These are phyloP conservation scores for Columba guinea DNA, from an alignment of 2,797 vertebrate species.

Conservation along the genomic window DNA sequence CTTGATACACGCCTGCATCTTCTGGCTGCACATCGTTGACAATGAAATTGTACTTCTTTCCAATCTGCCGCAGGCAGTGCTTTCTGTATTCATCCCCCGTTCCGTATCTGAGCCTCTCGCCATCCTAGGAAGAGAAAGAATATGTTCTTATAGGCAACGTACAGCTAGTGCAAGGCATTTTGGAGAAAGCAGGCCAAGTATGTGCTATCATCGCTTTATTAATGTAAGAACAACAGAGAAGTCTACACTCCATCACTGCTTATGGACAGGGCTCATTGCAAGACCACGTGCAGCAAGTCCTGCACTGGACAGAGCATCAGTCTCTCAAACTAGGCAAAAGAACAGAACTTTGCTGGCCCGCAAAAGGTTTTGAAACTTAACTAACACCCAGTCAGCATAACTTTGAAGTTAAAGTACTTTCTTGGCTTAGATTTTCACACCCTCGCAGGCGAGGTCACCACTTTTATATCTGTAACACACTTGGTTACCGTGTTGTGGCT, in stretches of 20 bases:
- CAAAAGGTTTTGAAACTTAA: not conserved
- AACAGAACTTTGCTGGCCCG: not conserved
- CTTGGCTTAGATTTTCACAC: not conserved
- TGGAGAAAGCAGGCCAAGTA: not conserved
- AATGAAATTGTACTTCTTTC: conserved; percentile 81
- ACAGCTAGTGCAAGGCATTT: not conserved
- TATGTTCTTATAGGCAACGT: not conserved
- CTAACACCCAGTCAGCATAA: not conserved
- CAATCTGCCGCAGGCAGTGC: conserved; percentile 80
- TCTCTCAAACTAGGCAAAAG: not conserved
- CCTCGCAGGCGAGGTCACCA: not conserved
- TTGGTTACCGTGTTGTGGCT: not conserved
- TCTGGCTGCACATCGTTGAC: conserved; percentile 74
- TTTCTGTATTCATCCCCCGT: conserved; percentile 72
- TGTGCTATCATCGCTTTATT: not conserved
- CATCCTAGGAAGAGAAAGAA: conserved; percentile 76
- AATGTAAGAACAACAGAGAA: not conserved
- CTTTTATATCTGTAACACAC: not conserved
- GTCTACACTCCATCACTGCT: not conserved
- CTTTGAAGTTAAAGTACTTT: not conserved
- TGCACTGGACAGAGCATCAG: not conserved
- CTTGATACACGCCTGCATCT: conserved; percentile 77
- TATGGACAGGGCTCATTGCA: not conserved
- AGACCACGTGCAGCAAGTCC: not conserved
- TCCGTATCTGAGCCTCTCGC: conserved; percentile 81